Evolutionary conservation across 2,888 invertebrate species (phyloP).

Genomic region (Luffia ferchaultella): DNA sequence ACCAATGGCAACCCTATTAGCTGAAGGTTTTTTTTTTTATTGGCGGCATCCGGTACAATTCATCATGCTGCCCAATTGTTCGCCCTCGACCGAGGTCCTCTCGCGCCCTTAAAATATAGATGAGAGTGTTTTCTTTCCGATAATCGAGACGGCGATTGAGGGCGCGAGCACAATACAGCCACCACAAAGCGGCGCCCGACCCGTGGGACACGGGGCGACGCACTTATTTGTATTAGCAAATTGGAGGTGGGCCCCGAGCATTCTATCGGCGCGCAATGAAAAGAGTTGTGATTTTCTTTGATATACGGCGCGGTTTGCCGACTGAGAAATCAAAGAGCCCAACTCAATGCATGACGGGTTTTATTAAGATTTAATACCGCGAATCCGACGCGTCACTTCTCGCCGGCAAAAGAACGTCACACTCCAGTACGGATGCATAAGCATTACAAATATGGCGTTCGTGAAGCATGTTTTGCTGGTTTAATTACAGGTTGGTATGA

Average conservation of each 20-base stretch:
- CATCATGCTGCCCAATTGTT: constrained; percentile 49
- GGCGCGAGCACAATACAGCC: constrained; percentile 49
- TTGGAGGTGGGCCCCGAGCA: constrained; percentile 38
- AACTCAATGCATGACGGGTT: constrained; percentile 60
- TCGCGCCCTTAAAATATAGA: constrained; percentile 58
- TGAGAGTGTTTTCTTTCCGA: constrained; percentile 65
- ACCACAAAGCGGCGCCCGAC: constrained; percentile 50
- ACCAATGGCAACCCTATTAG: constrained; percentile 32
- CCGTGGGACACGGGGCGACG: constrained; percentile 37
- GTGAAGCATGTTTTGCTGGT: neutral
- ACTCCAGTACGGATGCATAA: constrained; percentile 1
- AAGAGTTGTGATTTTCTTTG: constrained; percentile 65
- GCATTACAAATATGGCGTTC: neutral
- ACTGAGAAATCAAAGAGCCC: constrained; percentile 63
- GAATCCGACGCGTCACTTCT: constrained; percentile 46
- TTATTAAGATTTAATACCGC: constrained; percentile 63
- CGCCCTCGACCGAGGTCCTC: constrained; percentile 27
- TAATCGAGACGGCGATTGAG: constrained; percentile 61
- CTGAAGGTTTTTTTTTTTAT: constrained; percentile 31
- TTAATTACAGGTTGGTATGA: neutral
- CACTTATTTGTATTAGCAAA: constrained; percentile 62
- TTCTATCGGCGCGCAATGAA: constrained; percentile 64
- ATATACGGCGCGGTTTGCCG: constrained; percentile 60
- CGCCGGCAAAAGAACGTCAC: constrained; percentile 57
- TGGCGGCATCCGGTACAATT: constrained; percentile 48